phyloP scores from a whole-genome alignment of 1,140 invertebrate species.

The Campoletis sonorensis region DNA sequence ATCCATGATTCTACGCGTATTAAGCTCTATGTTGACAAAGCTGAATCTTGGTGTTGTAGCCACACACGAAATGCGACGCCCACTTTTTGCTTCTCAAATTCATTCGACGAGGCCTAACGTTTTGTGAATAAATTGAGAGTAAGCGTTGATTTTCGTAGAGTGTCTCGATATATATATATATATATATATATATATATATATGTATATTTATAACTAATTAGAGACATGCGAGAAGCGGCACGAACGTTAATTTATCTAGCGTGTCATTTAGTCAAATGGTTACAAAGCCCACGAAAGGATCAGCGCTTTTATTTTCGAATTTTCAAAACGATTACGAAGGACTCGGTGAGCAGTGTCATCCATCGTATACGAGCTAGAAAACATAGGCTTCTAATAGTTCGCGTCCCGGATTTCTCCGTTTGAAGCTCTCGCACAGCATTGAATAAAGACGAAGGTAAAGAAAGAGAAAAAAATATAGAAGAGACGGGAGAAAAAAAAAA shows the following conservation, averaged over 20 bases:
- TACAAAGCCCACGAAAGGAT: not conserved
- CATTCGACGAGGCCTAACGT: not conserved
- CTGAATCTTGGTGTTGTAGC: not conserved
- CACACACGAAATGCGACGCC: not conserved
- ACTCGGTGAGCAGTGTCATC: not conserved
- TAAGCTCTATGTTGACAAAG: not conserved
- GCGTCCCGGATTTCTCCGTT: conserved; percentile 5
- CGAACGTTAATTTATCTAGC: conserved; percentile 40
- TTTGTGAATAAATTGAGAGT: conserved; percentile 27
- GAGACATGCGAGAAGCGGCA: not conserved
- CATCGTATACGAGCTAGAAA: not conserved
- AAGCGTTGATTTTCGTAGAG: not conserved
- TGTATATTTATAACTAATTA: conserved; percentile 25
- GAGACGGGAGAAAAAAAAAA: too few relatives aligned
- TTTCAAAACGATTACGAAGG: conserved; percentile 30
- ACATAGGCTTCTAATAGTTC: not conserved
- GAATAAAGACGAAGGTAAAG: not conserved
- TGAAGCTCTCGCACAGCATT: not conserved
- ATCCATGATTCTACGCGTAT: not conserved
- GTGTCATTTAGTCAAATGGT: conserved; percentile 1
- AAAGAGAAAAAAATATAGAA: not conserved
- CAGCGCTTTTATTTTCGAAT: not conserved
- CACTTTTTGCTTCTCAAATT: not conserved
- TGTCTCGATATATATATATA: not conserved
- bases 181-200: not conserved